These are phyloP conservation scores for Oryzaephilus surinamensis DNA, from an alignment of 1,140 invertebrate species.

Conservation along the genomic window DNA sequence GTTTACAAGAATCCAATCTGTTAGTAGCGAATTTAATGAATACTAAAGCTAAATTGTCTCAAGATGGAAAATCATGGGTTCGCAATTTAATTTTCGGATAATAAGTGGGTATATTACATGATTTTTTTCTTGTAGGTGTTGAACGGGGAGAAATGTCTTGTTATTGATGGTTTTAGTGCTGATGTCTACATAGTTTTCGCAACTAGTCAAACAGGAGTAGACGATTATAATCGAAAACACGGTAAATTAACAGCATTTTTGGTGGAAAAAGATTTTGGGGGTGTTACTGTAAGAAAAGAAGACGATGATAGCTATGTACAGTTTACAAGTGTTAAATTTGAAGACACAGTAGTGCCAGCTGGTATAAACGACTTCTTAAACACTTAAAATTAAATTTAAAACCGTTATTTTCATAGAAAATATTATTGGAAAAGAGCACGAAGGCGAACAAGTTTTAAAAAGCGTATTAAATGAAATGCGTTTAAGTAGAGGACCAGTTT, in stretches of 20 bases:
- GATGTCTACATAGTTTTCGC: conserved; percentile 44
- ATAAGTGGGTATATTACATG: conserved; percentile 1
- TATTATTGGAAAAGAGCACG: conserved; percentile 2
- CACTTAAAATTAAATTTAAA: conserved; percentile 5
- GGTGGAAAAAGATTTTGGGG: conserved; percentile 58
- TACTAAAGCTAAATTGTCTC: conserved; percentile 26
- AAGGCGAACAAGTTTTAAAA: too few relatives aligned
- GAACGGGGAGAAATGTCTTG: conserved; percentile 41
- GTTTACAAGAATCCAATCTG: conserved; percentile 39
- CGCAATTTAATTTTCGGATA: conserved; percentile 11
- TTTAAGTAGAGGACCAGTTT: too few relatives aligned
- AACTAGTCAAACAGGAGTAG: too few relatives aligned
- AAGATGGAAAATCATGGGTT: conserved; percentile 35
- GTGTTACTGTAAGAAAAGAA: too few relatives aligned
- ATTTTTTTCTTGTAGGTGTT: conserved; percentile 24
- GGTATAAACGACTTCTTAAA: conserved; percentile 17
- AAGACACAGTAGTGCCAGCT: conserved; percentile 37
- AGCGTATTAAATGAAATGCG: too few relatives aligned
- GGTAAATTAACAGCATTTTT: conserved; percentile 51
- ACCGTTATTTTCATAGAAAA: conserved; percentile 5
- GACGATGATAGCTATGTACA: conserved; percentile 7
- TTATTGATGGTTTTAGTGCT: conserved; percentile 38
- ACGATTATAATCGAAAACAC: conserved; percentile 29
- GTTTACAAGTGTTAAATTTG: conserved; percentile 37
- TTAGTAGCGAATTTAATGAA: conserved; percentile 26